phyloP scores from a whole-genome alignment of 2,888 invertebrate genomes.

The Thymelicus acteon region DNA sequence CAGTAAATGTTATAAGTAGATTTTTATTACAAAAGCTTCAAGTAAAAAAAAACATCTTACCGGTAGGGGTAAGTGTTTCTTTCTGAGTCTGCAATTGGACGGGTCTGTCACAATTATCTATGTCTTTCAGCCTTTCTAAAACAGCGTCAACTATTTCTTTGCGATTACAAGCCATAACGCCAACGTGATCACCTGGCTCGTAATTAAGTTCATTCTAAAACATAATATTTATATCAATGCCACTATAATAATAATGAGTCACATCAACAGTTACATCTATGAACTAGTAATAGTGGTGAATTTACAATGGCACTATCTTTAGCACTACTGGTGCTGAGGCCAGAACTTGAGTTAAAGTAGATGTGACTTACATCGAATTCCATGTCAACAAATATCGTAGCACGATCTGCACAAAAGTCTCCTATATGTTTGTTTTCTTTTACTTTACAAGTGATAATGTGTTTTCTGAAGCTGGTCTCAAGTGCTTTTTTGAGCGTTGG shows the following conservation, averaged over 20 bases:
- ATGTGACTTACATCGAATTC: conserved; percentile 67
- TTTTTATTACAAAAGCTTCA: too few relatives aligned
- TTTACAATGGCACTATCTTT: too few relatives aligned
- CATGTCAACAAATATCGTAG: conserved; percentile 86
- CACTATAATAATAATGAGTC: background rate
- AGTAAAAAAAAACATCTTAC: conserved; percentile 64
- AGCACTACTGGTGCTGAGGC: too few relatives aligned
- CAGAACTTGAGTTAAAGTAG: too few relatives aligned
- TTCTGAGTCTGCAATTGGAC: conserved; percentile 92
- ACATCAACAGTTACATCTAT: too few relatives aligned
- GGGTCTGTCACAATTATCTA: conserved; percentile 87
- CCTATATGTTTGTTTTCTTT: conserved; percentile 85
- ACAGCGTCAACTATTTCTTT: conserved; percentile 91
- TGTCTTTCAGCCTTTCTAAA: conserved; percentile 87
- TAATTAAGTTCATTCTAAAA: conserved; percentile 86
- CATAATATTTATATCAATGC: conserved; percentile 12
- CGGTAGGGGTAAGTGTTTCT: conserved; percentile 93
- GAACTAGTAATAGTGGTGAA: too few relatives aligned
- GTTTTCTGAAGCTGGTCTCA: conserved; percentile 66
- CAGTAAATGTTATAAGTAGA: too few relatives aligned
- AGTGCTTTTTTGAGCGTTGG: conserved; percentile 60
- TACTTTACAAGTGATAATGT: conserved; percentile 80
- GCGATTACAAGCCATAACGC: conserved; percentile 94
- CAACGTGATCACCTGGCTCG: conserved; percentile 96
- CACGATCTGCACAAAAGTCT: conserved; percentile 80